These are phyloP conservation scores for Pseudocheirus occidentalis DNA, from an alignment of 2,797 vertebrate genomes.

Conservation along the genomic window DNA sequence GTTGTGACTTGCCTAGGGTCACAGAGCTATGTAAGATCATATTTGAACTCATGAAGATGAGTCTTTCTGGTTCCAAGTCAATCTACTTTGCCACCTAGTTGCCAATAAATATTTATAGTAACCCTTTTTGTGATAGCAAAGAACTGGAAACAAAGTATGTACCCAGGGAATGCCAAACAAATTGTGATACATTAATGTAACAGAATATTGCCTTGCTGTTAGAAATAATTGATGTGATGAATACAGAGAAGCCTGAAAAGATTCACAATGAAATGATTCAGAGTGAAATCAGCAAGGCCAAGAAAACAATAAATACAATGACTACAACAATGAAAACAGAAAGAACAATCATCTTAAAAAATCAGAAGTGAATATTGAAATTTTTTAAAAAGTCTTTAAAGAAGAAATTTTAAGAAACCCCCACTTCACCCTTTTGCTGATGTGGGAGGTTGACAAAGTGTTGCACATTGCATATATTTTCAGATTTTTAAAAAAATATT, in stretches of 20 bases:
- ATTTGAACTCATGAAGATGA: not conserved
- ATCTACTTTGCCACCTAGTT: not conserved
- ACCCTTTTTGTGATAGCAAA: not conserved
- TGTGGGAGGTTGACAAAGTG: too few relatives aligned
- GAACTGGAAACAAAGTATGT: not conserved
- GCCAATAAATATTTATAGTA: not conserved
- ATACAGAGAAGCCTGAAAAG: not conserved
- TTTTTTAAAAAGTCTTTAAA: too few relatives aligned
- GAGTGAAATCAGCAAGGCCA: not conserved
- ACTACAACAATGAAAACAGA: not conserved
- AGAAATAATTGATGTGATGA: not conserved
- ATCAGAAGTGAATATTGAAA: too few relatives aligned
- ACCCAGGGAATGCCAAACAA: not conserved
- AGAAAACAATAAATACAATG: not conserved
- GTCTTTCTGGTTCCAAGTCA: not conserved
- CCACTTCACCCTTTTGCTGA: too few relatives aligned
- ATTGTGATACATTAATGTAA: not conserved
- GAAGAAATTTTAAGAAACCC: too few relatives aligned
- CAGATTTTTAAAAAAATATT: too few relatives aligned
- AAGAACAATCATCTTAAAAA: not conserved
- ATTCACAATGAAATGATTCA: not conserved
- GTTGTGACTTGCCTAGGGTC: not conserved
- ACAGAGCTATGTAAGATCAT: not conserved
- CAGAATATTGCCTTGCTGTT: not conserved
- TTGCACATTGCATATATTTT: too few relatives aligned